Percentiles rank a stretch among this genome's conserved stretches.
phyloP scores from a whole-genome alignment of 2,888 invertebrate genomes.

The Dicyrtoma fusca region DNA sequence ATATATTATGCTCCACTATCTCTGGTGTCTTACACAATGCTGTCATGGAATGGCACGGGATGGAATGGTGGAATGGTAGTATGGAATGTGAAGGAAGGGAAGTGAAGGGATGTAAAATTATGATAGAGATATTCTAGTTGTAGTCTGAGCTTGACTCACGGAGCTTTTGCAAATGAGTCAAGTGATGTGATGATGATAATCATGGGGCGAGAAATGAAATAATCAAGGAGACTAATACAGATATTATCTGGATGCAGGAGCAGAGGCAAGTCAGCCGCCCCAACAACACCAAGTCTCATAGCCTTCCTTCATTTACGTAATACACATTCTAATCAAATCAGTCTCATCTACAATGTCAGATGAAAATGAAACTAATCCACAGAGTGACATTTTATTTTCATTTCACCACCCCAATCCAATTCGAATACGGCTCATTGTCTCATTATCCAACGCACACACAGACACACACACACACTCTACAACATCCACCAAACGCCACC shows the following conservation, averaged over 20 bases:
- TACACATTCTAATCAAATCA: constrained; percentile 24
- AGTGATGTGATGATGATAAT: constrained; percentile 22
- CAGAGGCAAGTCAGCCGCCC: neutral
- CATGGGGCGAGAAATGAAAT: constrained; percentile 30
- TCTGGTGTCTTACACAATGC: too few species aligned
- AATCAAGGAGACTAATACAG: constrained; percentile 30
- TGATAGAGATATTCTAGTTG: constrained; percentile 7
- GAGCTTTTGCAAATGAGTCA: constrained; percentile 27
- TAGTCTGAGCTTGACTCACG: constrained; percentile 4
- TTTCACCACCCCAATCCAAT: constrained; percentile 24
- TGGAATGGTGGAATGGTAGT: neutral
- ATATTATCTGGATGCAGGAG: constrained; percentile 25
- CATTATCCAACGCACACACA: neutral
- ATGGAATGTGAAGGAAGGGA: neutral
- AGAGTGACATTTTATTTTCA: constrained; percentile 30
- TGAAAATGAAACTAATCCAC: constrained; percentile 28
- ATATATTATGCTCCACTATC: too few species aligned
- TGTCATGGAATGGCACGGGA: too few species aligned
- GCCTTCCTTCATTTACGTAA: neutral
- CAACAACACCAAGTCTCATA: neutral
- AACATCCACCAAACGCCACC: too few species aligned
- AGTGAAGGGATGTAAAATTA: constrained; percentile 3
- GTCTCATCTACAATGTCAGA: constrained; percentile 24
- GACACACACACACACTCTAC: too few species aligned
- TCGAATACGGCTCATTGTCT: constrained; percentile 1